Base-by-base conservation (phyloP, 2,113 vertebrate species). In the Platycercus adscitus region DNA sequence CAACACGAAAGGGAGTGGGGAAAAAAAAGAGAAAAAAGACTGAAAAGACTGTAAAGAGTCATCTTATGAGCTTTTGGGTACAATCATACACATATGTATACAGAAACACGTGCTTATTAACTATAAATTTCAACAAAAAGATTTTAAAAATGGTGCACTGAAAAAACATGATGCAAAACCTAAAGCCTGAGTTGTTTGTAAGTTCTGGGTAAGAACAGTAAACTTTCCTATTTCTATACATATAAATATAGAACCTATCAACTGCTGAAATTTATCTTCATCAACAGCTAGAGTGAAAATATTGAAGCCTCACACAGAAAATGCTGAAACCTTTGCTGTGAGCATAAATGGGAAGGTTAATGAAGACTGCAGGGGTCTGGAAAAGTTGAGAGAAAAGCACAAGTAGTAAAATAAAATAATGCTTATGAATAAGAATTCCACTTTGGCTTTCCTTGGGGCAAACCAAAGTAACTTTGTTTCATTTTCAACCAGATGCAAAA, bases 341-440 rank as follows among this genome's bases (percentile, higher is more conserved):
- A 91, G 86, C 31, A 78, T 81, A 81, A 96, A 83, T 33, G 39
- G 6, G 52, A 43, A 91, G 26, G 26, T 96, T 97, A 96, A 91
- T 84, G 69, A 95, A 93, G 58, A 72, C 60, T 79, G 17, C 75
- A 75, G 43, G 41, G 25, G 41, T 56, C 44, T 91, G 21, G 33
- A 94, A 33, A 68, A 69, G 79, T 55, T 63, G n/a, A 93, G 78
- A 82, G 47, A 77, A 88, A 96, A 93, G 28, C 11, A 50, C 16
- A 63, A 60, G 19, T 44, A 88, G 47, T 69, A 72, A 94, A 69
- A 53, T 6, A 80, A 70, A 88, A 95, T 33, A 73, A 29, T 87
- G 43, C 20, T 61, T 84, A 79, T 63, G 39, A 93, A 63, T 78
- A 50, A 93, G 72, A 86, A 88, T 83, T 93, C 15, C 17, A 63